phyloP scores from a whole-genome alignment of 2,113 vertebrate species.

The Trematomus loennbergii region DNA sequence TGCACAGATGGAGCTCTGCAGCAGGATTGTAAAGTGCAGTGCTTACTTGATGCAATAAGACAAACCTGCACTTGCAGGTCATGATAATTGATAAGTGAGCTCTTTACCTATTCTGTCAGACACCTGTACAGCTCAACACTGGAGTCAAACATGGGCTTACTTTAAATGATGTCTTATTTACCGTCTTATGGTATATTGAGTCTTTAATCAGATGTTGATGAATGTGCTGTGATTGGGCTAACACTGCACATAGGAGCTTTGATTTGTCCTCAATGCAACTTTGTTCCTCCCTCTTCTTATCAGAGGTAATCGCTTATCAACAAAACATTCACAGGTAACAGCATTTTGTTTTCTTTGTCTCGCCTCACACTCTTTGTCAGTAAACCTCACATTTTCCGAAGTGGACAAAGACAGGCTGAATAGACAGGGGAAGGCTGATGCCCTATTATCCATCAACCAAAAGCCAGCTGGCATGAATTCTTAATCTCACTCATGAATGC shows the following conservation, averaged over 20 bases:
- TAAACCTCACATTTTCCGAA: slow-evolving; percentile 19
- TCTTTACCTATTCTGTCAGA: background rate
- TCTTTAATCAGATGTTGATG: background rate
- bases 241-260: background rate
- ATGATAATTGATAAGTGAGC: background rate
- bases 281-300: slow-evolving; percentile 4
- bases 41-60: background rate
- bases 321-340: background rate
- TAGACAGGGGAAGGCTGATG: slow-evolving; percentile 45
- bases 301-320: slow-evolving; percentile 7
- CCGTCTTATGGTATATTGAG: background rate
- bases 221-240: background rate
- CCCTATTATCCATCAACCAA: slow-evolving; percentile 62
- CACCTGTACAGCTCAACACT: background rate
- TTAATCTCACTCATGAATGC: slow-evolving; percentile 80
- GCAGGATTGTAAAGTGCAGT: background rate
- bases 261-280: background rate
- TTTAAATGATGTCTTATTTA: background rate
- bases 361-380: no score
- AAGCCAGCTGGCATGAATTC: slow-evolving; percentile 79
- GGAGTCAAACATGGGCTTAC: background rate
- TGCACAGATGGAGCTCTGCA: background rate
- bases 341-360: slow-evolving; percentile 42
- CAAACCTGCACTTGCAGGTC: background rate
- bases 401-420: slow-evolving; percentile 44